Conservation (phyloP, 2,888 invertebrate species). For the Choreutis nemorana region DNA sequence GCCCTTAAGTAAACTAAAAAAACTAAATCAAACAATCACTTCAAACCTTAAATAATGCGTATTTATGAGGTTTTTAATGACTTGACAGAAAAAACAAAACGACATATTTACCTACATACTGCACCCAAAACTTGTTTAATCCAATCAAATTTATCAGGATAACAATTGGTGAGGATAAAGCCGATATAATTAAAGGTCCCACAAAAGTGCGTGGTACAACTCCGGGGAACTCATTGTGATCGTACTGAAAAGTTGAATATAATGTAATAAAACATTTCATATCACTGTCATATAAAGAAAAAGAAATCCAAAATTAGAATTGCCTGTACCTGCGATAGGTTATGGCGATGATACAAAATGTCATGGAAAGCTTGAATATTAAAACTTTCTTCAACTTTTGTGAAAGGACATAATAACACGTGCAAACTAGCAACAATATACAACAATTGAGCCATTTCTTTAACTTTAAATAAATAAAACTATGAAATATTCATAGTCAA, state of each 20-base stretch:
- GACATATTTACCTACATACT: constrained; percentile 80
- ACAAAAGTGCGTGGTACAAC: constrained; percentile 97
- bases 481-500: no score
- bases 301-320: constrained; percentile 59
- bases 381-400: constrained; percentile 99
- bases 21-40: no score
- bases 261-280: constrained; percentile 19
- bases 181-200: constrained; percentile 85
- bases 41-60: no score
- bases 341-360: constrained; percentile 85
- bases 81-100: neutral
- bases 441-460: constrained; percentile 79
- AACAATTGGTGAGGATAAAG: constrained; percentile 79
- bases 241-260: constrained; percentile 76
- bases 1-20: no score
- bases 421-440: constrained; percentile 80
- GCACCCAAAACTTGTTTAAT: constrained; percentile 85
- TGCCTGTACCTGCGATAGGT: constrained; percentile 79
- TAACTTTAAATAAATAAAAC: no score
- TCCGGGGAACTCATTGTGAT: constrained; percentile 96
- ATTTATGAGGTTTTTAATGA: no score
- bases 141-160: constrained; percentile 71
- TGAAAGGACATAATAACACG: constrained; percentile 89
- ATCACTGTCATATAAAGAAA: no score
- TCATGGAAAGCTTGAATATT: constrained; percentile 99